Evolutionary conservation across 2,888 invertebrate species (phyloP).

Genomic region (Spodoptera exigua): DNA sequence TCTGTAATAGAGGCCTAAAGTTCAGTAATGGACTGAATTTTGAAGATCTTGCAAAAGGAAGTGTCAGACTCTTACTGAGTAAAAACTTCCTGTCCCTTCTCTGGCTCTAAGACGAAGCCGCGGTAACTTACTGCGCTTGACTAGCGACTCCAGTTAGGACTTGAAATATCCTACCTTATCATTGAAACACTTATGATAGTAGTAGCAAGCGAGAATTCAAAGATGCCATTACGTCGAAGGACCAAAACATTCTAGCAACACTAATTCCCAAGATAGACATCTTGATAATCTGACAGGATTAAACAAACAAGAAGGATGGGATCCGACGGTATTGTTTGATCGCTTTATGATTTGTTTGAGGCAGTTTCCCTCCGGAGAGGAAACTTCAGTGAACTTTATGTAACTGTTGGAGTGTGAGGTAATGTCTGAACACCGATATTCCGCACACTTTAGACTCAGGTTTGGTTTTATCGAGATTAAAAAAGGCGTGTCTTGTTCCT

Average conservation of each 20-base stretch:
- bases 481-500: not conserved
- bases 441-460: not conserved
- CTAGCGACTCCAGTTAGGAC: no score
- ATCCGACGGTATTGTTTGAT: conserved; percentile 50
- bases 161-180: no score
- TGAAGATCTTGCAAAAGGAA: no score
- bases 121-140: no score
- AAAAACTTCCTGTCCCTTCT: no score
- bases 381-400: conserved; percentile 38
- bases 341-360: conserved; percentile 57
- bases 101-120: no score
- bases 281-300: conserved; percentile 33
- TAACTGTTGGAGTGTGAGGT: conserved; percentile 2
- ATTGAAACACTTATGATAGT: no score
- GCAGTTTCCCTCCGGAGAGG: conserved; percentile 33
- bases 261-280: conserved; percentile 13
- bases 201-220: no score
- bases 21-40: no score
- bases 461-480: not conserved
- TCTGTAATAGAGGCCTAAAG: no score
- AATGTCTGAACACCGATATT: conserved; percentile 9
- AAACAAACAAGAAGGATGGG: conserved; percentile 43
- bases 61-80: no score
- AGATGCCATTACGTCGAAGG: no score
- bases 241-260: conserved; percentile 14